Evolutionary conservation across 2,797 vertebrate genomes (phyloP).

Genomic region (Micrastur ruficollis): DNA sequence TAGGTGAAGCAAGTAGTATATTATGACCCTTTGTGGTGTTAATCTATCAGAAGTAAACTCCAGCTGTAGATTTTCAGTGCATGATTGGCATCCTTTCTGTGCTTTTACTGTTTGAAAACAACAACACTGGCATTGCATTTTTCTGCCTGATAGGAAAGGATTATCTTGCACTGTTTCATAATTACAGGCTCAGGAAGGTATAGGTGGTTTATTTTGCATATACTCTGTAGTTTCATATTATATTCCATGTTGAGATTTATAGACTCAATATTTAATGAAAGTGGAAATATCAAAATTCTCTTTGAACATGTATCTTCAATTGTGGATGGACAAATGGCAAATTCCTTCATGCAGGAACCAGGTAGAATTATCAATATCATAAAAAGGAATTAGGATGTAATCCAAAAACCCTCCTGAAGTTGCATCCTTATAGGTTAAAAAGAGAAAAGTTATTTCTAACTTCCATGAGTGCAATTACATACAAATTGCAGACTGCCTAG

Average conservation of each 20-base stretch:
- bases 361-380: neutral
- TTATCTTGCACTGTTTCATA: neutral
- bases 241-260: neutral
- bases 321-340: neutral
- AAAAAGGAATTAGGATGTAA: neutral
- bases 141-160: neutral
- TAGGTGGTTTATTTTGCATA: neutral
- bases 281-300: neutral
- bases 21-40: neutral
- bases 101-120: neutral
- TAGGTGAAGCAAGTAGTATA: neutral
- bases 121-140: neutral
- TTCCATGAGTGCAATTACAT: neutral
- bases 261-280: neutral
- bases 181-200: neutral
- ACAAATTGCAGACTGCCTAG: neutral
- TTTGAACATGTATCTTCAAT: neutral
- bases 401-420: neutral
- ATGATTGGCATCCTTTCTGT: neutral
- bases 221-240: neutral
- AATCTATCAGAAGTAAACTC: neutral
- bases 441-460: neutral
- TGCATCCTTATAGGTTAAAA: neutral
- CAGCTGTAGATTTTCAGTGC: neutral
- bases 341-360: neutral